Percentiles rank a stretch among this genome's conserved stretches.
Evolutionary conservation across 2,113 vertebrate species (phyloP).

Genomic region (Sclerurus mexicanus): DNA sequence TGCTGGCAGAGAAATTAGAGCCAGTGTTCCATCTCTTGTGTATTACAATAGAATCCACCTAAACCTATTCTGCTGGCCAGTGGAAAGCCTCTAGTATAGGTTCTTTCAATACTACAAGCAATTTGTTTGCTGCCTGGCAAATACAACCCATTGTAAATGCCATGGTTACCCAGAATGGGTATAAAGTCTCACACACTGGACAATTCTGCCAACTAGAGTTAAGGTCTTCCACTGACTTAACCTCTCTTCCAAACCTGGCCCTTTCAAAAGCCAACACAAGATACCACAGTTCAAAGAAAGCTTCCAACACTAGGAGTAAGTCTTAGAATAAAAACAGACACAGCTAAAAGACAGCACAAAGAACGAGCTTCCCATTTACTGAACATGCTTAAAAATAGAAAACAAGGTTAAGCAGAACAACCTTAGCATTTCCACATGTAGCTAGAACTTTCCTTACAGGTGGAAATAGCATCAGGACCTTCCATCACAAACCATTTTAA

Average conservation of each 20-base stretch:
- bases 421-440: constrained; percentile 79
- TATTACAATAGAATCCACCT: constrained; percentile 62
- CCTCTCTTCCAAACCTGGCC: constrained; percentile 43
- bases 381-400: constrained; percentile 67
- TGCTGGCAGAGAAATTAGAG: constrained; percentile 71
- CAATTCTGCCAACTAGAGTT: constrained; percentile 64
- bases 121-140: constrained; percentile 76
- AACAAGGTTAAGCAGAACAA: constrained; percentile 87
- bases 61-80: constrained; percentile 35
- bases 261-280: constrained; percentile 67
- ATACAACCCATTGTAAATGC: constrained; percentile 99
- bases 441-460: constrained; percentile 66
- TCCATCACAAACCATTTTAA: constrained; percentile 24
- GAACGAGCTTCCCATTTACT: constrained; percentile 68
- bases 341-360: constrained; percentile 69
- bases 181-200: constrained; percentile 68
- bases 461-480: constrained; percentile 65
- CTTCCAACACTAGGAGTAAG: constrained; percentile 61
- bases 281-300: constrained; percentile 40
- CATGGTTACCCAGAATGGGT: constrained; percentile 80
- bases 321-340: constrained; percentile 72
- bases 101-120: constrained; percentile 72
- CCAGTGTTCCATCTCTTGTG: constrained; percentile 51
- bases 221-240: constrained; percentile 62
- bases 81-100: constrained; percentile 70